Percentiles rank a stretch among this genome's conserved stretches.
phyloP scores from a whole-genome alignment of 1,140 invertebrate species.

The Aphelenchoides besseyi region DNA sequence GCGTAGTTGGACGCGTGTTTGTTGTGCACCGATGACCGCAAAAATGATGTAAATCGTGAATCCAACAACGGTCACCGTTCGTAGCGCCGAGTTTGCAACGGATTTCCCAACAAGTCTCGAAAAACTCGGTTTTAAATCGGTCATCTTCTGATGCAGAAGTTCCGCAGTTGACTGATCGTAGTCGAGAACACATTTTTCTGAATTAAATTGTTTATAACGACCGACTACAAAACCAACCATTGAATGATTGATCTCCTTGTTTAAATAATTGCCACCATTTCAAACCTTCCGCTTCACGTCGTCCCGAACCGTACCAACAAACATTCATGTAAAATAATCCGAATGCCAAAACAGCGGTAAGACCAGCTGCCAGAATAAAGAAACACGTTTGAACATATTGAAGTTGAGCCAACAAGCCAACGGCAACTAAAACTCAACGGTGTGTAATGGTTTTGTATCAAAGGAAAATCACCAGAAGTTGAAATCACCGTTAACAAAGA shows the following conservation, averaged over 20 bases:
- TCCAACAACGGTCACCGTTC: slow-evolving; percentile 19
- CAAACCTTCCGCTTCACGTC: slow-evolving; percentile 40
- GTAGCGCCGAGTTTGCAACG: slow-evolving; percentile 14
- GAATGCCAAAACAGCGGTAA: slow-evolving; percentile 37
- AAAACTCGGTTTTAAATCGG: slow-evolving; percentile 39
- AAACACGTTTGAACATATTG: slow-evolving; percentile 22
- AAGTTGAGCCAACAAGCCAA: slow-evolving; percentile 9
- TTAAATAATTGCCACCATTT: slow-evolving; percentile 49
- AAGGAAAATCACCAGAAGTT: slow-evolving; percentile 27
- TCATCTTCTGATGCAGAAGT: slow-evolving; percentile 42
- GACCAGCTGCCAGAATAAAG: slow-evolving; percentile 30
- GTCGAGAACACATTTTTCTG: slow-evolving; percentile 41
- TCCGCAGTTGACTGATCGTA: slow-evolving; percentile 34
- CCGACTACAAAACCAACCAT: slow-evolving; percentile 25
- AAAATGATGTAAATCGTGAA: slow-evolving; percentile 24
- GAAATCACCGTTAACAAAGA: slow-evolving; percentile 27
- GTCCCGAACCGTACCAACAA: slow-evolving; percentile 36
- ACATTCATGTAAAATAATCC: slow-evolving; percentile 38
- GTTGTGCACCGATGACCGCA: not conserved
- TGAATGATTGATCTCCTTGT: slow-evolving; percentile 41
- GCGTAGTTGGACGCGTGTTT: not conserved
- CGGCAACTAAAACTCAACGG: slow-evolving; percentile 23
- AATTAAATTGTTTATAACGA: slow-evolving; percentile 12
- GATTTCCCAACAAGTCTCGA: slow-evolving; percentile 32
- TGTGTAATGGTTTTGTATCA: not conserved